These are phyloP conservation scores for Heliconius cydno DNA, from an alignment of 2,888 invertebrate species.

Conservation along the genomic window DNA sequence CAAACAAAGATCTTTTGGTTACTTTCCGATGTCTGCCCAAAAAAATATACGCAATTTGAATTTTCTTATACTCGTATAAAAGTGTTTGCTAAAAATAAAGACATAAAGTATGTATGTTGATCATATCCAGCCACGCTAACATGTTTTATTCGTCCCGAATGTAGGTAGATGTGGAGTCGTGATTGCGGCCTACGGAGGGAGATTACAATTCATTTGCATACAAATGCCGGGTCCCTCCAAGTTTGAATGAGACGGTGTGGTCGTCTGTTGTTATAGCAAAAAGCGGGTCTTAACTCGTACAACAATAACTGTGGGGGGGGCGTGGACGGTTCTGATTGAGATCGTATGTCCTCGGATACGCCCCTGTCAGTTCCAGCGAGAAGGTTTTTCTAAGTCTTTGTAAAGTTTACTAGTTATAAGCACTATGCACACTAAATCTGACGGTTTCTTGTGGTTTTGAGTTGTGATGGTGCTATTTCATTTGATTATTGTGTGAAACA, in stretches of 20 bases:
- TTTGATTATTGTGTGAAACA: slow-evolving; percentile 23
- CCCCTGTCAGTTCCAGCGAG: slow-evolving; percentile 64
- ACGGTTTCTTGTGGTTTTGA: background rate
- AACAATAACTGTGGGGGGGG: slow-evolving; percentile 69
- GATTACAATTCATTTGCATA: slow-evolving; percentile 81
- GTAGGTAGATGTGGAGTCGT: slow-evolving; percentile 62
- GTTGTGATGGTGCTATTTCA: slow-evolving; percentile 11
- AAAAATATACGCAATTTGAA: background rate
- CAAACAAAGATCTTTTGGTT: background rate
- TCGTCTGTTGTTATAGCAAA: slow-evolving; percentile 77
- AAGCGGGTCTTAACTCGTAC: slow-evolving; percentile 75
- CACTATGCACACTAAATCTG: slow-evolving; percentile 7
- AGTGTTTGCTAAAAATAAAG: background rate
- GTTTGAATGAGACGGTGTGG: slow-evolving; percentile 72
- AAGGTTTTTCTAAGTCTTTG: slow-evolving; percentile 59
- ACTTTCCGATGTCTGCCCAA: background rate
- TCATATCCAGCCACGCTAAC: slow-evolving; percentile 15
- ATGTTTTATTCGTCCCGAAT: slow-evolving; percentile 37
- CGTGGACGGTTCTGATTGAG: slow-evolving; percentile 65
- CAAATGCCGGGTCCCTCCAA: slow-evolving; percentile 73
- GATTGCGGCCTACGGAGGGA: slow-evolving; percentile 68
- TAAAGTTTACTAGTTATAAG: slow-evolving; percentile 41
- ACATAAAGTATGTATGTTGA: slow-evolving; percentile 11
- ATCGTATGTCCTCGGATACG: slow-evolving; percentile 49
- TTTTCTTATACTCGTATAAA: slow-evolving; percentile 8